These are phyloP conservation scores for Pipistrellus kuhlii DNA, from an alignment of 2,797 vertebrate species.

Conservation along the genomic window DNA sequence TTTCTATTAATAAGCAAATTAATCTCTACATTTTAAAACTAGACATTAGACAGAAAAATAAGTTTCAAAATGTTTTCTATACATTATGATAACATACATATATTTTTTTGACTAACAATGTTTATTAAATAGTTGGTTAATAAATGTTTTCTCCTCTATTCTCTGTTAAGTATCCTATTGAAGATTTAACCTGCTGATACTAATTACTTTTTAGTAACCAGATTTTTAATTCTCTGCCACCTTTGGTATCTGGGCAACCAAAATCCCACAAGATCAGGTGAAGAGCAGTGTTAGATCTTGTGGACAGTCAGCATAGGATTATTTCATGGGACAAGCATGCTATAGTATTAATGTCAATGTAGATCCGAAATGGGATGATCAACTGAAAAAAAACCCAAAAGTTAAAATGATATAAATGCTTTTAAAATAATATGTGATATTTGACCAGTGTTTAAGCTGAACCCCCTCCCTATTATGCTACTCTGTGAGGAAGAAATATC, in stretches of 20 bases:
- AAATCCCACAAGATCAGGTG: not conserved
- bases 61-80: not conserved
- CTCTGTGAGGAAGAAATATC: not conserved
- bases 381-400: not conserved
- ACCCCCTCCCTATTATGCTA: not conserved
- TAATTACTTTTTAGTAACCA: not conserved
- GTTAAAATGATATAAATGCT: not conserved
- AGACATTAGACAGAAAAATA: not conserved
- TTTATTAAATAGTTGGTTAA: not conserved
- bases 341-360: not conserved
- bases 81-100: not conserved
- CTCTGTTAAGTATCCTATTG: not conserved
- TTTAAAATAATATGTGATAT: not conserved
- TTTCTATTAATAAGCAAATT: not conserved
- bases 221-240: not conserved
- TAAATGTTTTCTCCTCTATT: not conserved
- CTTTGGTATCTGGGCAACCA: not conserved
- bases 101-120: not conserved
- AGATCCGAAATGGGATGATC: not conserved
- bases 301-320: not conserved
- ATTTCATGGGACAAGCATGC: not conserved
- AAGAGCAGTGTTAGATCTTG: not conserved
- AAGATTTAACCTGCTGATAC: not conserved
- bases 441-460: not conserved
- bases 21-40: not conserved